Conservation (phyloP, 2,888 invertebrate species). For the Harpagoxenus sublaevis region DNA sequence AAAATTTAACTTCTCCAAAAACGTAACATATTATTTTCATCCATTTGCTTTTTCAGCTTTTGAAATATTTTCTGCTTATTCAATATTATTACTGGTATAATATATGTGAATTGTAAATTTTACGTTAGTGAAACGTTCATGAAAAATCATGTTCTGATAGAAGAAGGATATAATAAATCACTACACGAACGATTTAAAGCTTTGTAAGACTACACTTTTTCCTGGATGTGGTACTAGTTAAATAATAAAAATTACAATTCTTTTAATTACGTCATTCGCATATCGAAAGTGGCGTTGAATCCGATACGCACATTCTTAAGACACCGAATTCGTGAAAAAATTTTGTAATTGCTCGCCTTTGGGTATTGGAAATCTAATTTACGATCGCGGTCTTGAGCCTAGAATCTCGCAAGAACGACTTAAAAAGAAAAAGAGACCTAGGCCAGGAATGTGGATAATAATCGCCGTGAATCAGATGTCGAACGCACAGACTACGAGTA, state of each 20-base stretch:
- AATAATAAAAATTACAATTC: constrained; percentile 1
- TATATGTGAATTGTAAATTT: neutral
- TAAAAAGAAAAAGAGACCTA: constrained; percentile 8
- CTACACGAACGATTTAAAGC: neutral
- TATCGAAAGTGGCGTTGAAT: neutral
- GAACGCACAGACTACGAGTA: constrained; percentile 1
- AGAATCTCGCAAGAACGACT: neutral
- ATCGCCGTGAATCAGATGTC: constrained; percentile 23
- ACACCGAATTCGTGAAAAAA: neutral
- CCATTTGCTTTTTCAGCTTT: neutral
- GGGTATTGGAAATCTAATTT: neutral
- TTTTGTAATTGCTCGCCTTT: neutral
- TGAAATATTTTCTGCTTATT: neutral
- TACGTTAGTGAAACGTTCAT: neutral
- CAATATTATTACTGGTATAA: neutral
- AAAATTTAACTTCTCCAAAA: constrained; percentile 1
- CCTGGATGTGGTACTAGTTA: neutral
- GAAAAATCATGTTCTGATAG: neutral
- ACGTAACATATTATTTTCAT: neutral
- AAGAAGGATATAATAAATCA: constrained; percentile 6
- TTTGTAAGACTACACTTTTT: neutral
- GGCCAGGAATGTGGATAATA: constrained; percentile 35
- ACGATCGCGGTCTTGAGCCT: neutral
- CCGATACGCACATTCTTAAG: neutral
- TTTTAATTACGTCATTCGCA: neutral